These are phyloP conservation scores for Watsonalla cultraria DNA, from an alignment of 2,888 invertebrate genomes.

Conservation along the genomic window DNA sequence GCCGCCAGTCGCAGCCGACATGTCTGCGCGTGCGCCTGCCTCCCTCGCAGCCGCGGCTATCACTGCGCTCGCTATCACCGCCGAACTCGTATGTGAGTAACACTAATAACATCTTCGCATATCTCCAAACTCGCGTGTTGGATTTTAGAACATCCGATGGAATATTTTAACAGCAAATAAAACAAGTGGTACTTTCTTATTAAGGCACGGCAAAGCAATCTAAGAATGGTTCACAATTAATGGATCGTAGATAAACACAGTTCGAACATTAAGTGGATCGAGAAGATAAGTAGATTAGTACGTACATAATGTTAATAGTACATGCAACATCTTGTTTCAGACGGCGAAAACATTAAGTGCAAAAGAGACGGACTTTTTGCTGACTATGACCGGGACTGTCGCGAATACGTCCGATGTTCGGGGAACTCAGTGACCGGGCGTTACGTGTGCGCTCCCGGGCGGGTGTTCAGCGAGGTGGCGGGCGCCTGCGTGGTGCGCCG, in stretches of 20 bases:
- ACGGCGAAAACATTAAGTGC: conserved; percentile 44
- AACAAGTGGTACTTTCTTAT: too few species aligned
- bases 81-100: conserved; percentile 51
- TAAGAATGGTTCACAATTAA: neutral
- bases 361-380: conserved; percentile 62
- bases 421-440: conserved; percentile 43
- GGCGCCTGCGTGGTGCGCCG: conserved; percentile 60
- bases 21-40: conserved; percentile 63
- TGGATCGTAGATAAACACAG: too few species aligned
- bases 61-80: conserved; percentile 22
- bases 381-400: conserved; percentile 65
- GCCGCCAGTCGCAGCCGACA: conserved; percentile 60
- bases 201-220: too few species aligned
- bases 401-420: conserved; percentile 64
- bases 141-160: neutral
- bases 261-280: too few species aligned
- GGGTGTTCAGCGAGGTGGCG: conserved; percentile 62
- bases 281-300: too few species aligned
- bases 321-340: conserved; percentile 33
- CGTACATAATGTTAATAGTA: neutral
- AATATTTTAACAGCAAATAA: neutral
- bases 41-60: conserved; percentile 21
- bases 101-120: conserved; percentile 2
- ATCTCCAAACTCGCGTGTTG: neutral
- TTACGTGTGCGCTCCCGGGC: conserved; percentile 57